Percentiles rank a stretch among this genome's conserved stretches.
Evolutionary conservation across 2,888 invertebrate species (phyloP).

Genomic region (Chirona hameri): DNA sequence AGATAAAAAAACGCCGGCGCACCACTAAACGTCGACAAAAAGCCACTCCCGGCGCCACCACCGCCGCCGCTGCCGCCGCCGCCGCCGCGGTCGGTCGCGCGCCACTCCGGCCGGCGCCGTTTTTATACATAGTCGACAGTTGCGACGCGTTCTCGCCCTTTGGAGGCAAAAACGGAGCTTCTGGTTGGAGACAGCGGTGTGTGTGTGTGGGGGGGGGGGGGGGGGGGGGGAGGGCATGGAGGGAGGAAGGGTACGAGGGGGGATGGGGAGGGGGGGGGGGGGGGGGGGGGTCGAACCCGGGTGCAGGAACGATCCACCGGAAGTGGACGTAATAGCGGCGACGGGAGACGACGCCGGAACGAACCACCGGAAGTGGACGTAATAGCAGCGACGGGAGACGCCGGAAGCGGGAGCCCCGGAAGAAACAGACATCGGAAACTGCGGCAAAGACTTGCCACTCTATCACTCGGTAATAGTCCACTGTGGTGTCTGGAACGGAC

Average conservation of each 20-base stretch:
- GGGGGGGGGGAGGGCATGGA: background rate
- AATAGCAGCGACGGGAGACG: background rate
- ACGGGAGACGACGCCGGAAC: background rate
- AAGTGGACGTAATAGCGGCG: constrained; percentile 12
- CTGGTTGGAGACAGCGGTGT: background rate
- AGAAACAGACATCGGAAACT: background rate
- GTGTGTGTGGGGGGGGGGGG: background rate
- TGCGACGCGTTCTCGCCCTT: background rate
- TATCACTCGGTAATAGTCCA: no score
- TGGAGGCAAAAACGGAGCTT: background rate
- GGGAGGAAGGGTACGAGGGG: background rate
- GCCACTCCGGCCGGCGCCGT: background rate
- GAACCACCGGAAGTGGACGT: background rate
- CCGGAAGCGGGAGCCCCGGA: background rate
- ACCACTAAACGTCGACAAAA: background rate
- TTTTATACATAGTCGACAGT: background rate
- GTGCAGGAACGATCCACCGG: background rate
- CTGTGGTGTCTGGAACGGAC: no score
- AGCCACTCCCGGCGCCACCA: background rate
- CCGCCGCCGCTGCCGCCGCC: background rate
- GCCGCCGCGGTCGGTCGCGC: no score
- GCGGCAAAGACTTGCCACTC: background rate
- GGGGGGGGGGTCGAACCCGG: background rate
- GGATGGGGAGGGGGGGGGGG: background rate
- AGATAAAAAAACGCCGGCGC: background rate